A percentile compares a stretch with the other conserved stretches of the same genome.
Evolutionary conservation across 2,797 vertebrate species (phyloP).

Genomic region (Pseudochirops cupreus): DNA sequence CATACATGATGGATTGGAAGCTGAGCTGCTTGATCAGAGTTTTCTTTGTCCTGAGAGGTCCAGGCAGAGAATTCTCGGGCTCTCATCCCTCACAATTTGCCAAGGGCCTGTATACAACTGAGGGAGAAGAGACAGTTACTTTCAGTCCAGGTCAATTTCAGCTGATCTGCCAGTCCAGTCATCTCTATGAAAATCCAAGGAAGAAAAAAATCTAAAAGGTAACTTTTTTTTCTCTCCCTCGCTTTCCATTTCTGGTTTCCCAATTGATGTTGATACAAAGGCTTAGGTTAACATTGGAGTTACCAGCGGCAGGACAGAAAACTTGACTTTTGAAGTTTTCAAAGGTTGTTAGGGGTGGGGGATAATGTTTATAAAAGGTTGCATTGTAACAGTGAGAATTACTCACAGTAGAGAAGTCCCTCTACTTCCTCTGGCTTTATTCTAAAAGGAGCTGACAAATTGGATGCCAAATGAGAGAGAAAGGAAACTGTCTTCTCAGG

Average conservation of each 20-base stretch:
- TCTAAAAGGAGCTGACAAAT: background rate
- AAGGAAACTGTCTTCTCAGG: background rate
- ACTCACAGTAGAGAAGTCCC: background rate
- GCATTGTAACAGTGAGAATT: background rate
- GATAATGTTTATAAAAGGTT: background rate
- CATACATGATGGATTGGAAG: background rate
- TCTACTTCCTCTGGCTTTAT: conserved; percentile 19
- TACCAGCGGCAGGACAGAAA: background rate
- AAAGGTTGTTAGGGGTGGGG: background rate
- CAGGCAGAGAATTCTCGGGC: background rate
- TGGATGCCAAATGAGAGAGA: background rate
- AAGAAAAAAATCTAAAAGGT: background rate
- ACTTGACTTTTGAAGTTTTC: background rate
- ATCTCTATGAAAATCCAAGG: background rate
- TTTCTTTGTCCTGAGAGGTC: background rate
- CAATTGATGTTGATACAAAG: background rate
- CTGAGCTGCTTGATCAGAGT: background rate
- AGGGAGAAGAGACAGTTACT: background rate
- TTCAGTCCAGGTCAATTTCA: background rate
- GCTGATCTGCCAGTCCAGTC: background rate
- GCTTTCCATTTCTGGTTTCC: background rate
- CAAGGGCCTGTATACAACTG: background rate
- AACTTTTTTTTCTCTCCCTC: background rate
- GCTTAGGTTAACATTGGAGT: background rate
- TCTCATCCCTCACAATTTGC: background rate